Evolutionary conservation across 2,113 vertebrate species (phyloP).

Genomic region (Oceanodroma tethys): DNA sequence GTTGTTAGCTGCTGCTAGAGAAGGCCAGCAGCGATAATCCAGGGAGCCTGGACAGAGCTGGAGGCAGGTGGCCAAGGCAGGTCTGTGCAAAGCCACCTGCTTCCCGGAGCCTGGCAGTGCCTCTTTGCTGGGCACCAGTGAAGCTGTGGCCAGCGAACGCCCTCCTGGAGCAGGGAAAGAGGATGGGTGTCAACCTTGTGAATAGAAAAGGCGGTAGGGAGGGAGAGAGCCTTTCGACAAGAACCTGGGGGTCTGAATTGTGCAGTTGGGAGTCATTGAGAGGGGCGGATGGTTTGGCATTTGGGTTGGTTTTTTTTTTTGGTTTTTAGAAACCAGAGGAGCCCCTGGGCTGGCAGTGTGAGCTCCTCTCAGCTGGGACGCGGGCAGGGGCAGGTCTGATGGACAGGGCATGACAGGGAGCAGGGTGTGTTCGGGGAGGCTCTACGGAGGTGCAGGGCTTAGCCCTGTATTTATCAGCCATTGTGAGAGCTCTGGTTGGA

Average conservation of each 20-base stretch:
- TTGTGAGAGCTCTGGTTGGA: neutral
- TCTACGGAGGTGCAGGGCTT: neutral
- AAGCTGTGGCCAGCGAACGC: neutral
- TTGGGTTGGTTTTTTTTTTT: neutral
- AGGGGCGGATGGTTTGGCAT: neutral
- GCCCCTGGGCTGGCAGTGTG: fast-evolving
- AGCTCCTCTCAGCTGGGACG: neutral
- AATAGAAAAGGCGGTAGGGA: neutral
- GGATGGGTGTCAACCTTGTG: neutral
- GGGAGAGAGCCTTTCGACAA: neutral
- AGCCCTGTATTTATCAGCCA: neutral
- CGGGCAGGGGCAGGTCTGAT: neutral
- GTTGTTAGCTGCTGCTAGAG: slow-evolving; percentile 1
- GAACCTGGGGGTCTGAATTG: neutral
- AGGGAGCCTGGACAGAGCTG: neutral
- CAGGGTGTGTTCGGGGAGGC: neutral
- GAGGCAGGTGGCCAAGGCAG: neutral
- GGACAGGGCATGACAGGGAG: neutral
- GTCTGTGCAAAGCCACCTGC: neutral
- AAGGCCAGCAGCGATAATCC: neutral
- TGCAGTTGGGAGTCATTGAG: neutral
- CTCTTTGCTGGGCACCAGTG: neutral
- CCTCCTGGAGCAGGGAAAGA: neutral
- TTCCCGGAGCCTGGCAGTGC: neutral
- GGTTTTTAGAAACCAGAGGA: neutral